Conservation (phyloP, 2,888 invertebrate species). For the Tinea semifulvella region DNA sequence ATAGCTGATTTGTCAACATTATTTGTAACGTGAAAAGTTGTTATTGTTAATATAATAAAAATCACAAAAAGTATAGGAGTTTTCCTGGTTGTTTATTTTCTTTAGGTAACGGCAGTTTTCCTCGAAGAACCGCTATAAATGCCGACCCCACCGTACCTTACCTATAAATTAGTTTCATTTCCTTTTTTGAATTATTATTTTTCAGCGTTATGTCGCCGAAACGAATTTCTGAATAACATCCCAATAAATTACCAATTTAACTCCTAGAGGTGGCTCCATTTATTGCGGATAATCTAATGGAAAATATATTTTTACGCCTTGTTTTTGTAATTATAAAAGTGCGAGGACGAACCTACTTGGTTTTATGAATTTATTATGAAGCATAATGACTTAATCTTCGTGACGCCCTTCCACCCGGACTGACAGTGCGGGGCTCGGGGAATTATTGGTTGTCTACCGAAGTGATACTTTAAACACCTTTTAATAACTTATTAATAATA, state of each 20-base stretch:
- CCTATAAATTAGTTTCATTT: slow-evolving; percentile 18
- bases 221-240: slow-evolving; percentile 26
- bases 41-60: not conserved
- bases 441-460: slow-evolving; percentile 2
- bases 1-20: too few relatives aligned
- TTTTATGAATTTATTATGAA: slow-evolving; percentile 11
- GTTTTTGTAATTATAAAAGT: slow-evolving; percentile 7
- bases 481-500: slow-evolving; percentile 2
- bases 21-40: not conserved
- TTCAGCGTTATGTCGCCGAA: slow-evolving; percentile 18
- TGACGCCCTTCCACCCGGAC: slow-evolving; percentile 1
- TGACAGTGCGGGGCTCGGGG: not conserved
- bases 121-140: slow-evolving; percentile 10
- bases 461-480: slow-evolving; percentile 3
- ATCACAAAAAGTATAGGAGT: slow-evolving; percentile 1
- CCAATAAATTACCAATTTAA: slow-evolving; percentile 32
- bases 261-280: not conserved
- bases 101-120: slow-evolving; percentile 9
- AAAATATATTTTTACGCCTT: not conserved
- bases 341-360: slow-evolving; percentile 4
- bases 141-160: slow-evolving; percentile 13
- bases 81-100: slow-evolving; percentile 14
- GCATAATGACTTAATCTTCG: slow-evolving; percentile 6
- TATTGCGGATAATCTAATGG: slow-evolving; percentile 10
- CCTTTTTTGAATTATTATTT: slow-evolving; percentile 19